Conservation (phyloP, 2,113 vertebrate genomes). For the Indicator maculatus region DNA sequence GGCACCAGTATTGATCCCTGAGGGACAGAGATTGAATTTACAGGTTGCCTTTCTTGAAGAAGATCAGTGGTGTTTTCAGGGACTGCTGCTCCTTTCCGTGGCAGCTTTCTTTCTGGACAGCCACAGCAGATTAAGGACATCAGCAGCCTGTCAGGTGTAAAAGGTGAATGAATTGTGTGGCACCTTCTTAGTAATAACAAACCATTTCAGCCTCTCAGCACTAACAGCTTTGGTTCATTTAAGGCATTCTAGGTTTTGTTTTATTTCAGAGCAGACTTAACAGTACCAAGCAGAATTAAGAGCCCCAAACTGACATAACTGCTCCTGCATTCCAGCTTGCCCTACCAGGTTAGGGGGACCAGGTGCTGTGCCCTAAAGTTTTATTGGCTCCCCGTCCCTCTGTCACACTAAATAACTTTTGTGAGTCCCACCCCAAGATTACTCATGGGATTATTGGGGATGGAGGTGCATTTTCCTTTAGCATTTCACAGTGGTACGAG, state of each 20-base stretch:
- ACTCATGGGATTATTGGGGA: not conserved
- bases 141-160: not conserved
- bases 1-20: not conserved
- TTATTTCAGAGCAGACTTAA: not conserved
- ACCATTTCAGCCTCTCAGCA: not conserved
- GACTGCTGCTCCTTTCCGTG: accelerated
- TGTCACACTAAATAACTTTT: not conserved
- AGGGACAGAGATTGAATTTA: not conserved
- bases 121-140: not conserved
- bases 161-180: not conserved
- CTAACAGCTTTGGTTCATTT: not conserved
- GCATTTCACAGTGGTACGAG: accelerated
- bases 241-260: not conserved
- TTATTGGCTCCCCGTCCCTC: not conserved
- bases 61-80: not conserved
- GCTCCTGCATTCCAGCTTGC: not conserved
- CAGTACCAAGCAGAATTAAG: not conserved
- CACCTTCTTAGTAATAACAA: not conserved
- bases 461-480: not conserved
- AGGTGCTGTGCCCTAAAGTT: not conserved
- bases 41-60: not conserved
- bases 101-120: not conserved
- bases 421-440: not conserved
- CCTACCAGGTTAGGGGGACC: not conserved
- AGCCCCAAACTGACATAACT: not conserved